Conservation (phyloP, 2,888 invertebrate genomes). For the Drosophila picticornis region DNA sequence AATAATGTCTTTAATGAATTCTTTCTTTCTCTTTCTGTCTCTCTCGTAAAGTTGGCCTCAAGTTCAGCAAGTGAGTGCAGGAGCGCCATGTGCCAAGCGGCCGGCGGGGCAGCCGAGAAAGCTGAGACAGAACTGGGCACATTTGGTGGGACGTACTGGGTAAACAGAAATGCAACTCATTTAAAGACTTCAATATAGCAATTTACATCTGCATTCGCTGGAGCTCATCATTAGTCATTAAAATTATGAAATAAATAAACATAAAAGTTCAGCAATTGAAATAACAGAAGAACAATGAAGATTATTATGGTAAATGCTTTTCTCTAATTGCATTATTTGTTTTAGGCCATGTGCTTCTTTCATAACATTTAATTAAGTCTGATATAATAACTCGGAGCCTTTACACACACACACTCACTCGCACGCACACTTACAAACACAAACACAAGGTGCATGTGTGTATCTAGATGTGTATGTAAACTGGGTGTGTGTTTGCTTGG, state of each 20-base stretch:
- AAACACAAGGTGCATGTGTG: not conserved
- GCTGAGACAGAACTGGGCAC: slow-evolving; percentile 9
- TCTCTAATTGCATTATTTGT: slow-evolving; percentile 26
- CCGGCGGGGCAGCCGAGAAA: slow-evolving; percentile 15
- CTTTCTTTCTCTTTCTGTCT: not conserved
- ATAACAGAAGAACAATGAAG: slow-evolving; percentile 9
- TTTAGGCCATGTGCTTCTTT: slow-evolving; percentile 8
- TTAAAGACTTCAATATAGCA: slow-evolving; percentile 27
- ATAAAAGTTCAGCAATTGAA: slow-evolving; percentile 30
- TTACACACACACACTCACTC: not conserved
- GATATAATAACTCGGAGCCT: not conserved
- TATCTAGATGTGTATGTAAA: not conserved
- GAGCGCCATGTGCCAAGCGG: slow-evolving; percentile 30
- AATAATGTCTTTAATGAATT: not conserved
- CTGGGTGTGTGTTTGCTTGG: slow-evolving; percentile 13
- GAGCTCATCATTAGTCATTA: slow-evolving; percentile 46
- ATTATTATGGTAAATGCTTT: slow-evolving; percentile 27
- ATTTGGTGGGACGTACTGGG: slow-evolving; percentile 5
- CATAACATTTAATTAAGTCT: slow-evolving; percentile 23
- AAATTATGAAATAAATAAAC: slow-evolving; percentile 35
- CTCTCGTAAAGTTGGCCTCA: slow-evolving; percentile 60
- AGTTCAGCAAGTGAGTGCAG: slow-evolving; percentile 72
- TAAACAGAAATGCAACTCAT: slow-evolving; percentile 25
- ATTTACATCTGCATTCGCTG: slow-evolving; percentile 21
- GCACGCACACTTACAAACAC: not conserved